Base-by-base conservation (phyloP, 1,140 invertebrate species). In the Drosophila persimilis region DNA sequence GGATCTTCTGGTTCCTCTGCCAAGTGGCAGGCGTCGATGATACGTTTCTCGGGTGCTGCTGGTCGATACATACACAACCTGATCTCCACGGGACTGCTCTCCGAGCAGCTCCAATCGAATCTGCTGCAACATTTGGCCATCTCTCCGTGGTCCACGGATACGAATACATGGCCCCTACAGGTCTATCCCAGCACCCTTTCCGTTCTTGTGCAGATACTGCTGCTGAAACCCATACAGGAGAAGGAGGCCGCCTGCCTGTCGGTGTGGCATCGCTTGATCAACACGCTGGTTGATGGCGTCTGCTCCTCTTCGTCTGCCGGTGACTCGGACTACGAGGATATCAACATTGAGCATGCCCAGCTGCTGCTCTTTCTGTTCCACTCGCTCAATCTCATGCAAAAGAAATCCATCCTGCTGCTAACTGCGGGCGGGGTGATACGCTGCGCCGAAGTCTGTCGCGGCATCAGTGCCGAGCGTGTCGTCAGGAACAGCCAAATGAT, bases 341-440 rank as follows among this genome's bases (percentile, higher is more conserved):
- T 99, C 39, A 99, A 99, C 92, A 97, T 99, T 8, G 98, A 99
- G 91, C 98, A 99, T 92, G 95, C 97, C 0, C 98, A 99, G 90
- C 92, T 99, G 8, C 92, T 99, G 65, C 93, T 99, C 0, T 98
- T 99, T 90, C 92, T 99, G 1, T 99, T 99, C 90, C 98, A 99
- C 91, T 97, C 97, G 3, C 91, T 99, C 26, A 98, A 97, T 80
- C 92, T 99, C 26, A 98, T 98, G 96, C 97, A 99, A 92, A 99
- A 99, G 91, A 99, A 99, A 92, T 95, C 96, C 3, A 96, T 99
- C 0, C 92, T 99, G n/a, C 92, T 98, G 8, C 92, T 96, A 63
- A 95, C 95, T 11, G 95, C 95, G 6, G 94, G 94, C 73, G 94
- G 94, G 3, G 93, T 95, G 15, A 93, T 95, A 48, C 92, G 94